Base-by-base conservation (phyloP, 1,140 invertebrate species). In the Stegodyphus dumicola region DNA sequence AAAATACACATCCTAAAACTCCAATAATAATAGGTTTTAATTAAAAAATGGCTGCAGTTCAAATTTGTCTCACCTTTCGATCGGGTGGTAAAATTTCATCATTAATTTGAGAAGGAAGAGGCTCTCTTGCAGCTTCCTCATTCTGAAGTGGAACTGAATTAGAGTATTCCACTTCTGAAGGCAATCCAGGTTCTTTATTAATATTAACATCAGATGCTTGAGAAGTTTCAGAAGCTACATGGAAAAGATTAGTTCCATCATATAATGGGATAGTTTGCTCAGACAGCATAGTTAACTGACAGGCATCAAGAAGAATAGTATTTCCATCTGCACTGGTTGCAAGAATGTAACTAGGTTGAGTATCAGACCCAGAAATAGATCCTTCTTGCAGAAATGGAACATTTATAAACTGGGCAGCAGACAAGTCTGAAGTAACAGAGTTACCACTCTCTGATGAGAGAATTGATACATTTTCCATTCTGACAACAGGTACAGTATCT, bases 301-400 rank as follows among this genome's bases (percentile, higher is more conserved):
- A 79, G 54, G 86, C 74, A 77, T 87, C 86, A n/a, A 87, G 64
- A 18, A 83, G 64, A 65, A 87, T 77, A 17, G 85, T 86, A 73
- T 86, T 86, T 6, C 86, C 86, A 77, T 87, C 86, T 56, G 67
- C n/a, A 66, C 74, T 73, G 11, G 78, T 87, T 13, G 86, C 79
- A 67, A 86, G 15, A 60, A 86, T 86, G 52, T 75, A 76, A n/a
- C 77, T 80, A 49, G 79, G 85, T 60, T 79, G 77, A 15, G 71
- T 5, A 69, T 79, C 77, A 11, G 60, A 18, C n/a, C 84, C 76
- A 73, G 73, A 4, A 6, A 86, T 7, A 69, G 70, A 56, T 10
- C 60, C 77, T 67, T 86, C 85, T 67, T 60, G 77, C 6, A 86
- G 49, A 54, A 86, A 15, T 18, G 84, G 84, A 17, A 86, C 52